Percentiles rank a stretch among this genome's conserved stretches.
Conservation (phyloP, 2,888 invertebrate species). For the Caenorhabditis sp. region DNA sequence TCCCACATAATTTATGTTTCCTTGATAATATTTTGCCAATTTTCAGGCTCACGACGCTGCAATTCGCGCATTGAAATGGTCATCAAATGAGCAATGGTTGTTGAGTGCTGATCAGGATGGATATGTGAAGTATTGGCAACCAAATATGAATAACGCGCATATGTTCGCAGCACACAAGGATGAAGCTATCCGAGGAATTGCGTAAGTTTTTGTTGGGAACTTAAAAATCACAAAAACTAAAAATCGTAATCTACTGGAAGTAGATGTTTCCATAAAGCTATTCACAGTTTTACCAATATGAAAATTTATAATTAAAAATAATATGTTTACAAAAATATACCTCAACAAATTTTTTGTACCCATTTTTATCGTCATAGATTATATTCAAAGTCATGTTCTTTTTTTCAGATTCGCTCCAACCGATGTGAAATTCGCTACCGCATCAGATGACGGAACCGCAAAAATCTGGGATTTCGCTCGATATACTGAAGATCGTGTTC, state of each 20-base stretch:
- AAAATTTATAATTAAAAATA: neutral
- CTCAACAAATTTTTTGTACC: too few relatives aligned
- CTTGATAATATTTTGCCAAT: too few relatives aligned
- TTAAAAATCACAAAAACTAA: neutral
- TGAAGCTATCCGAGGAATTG: constrained; percentile 96
- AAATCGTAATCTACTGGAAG: too few relatives aligned
- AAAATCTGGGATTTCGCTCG: constrained; percentile 98
- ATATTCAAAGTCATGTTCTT: constrained; percentile 1
- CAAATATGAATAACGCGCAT: constrained; percentile 99
- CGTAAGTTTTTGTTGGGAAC: constrained; percentile 76
- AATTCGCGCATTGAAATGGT: constrained; percentile 99
- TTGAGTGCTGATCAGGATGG: constrained; percentile 89
- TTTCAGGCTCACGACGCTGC: constrained; percentile 95
- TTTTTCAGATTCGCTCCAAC: constrained; percentile 91
- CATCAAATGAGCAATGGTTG: constrained; percentile 99
- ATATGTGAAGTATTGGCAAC: constrained; percentile 97
- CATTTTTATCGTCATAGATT: too few relatives aligned
- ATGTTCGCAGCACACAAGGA: constrained; percentile 99
- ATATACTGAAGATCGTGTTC: constrained; percentile 87
- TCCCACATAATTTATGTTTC: too few relatives aligned
- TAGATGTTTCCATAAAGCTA: too few relatives aligned
- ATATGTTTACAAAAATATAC: neutral
- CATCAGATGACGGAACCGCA: constrained; percentile 98
- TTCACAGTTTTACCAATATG: too few relatives aligned
- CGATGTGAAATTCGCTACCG: constrained; percentile 97